A percentile compares a stretch with the other conserved stretches of the same genome.
Evolutionary conservation across 2,113 vertebrate species (phyloP).

Genomic region (Lagopus leucura): DNA sequence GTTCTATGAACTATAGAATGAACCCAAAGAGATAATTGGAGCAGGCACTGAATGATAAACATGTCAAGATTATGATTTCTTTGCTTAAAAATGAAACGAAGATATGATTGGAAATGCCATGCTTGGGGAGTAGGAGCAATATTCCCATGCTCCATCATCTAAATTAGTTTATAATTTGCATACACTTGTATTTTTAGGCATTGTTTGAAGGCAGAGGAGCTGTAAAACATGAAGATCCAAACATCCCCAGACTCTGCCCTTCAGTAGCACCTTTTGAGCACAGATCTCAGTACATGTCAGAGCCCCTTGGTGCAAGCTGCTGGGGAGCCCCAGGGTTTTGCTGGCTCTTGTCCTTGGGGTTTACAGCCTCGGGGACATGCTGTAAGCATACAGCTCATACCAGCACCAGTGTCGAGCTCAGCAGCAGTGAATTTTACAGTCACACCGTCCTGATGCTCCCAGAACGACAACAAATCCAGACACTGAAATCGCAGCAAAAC

Average conservation of each 20-base stretch:
- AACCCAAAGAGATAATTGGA: slow-evolving; percentile 79
- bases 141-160: slow-evolving; percentile 69
- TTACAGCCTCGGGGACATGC: background rate
- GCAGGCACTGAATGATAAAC: slow-evolving; percentile 77
- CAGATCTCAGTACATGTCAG: background rate
- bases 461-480: background rate
- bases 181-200: slow-evolving; percentile 64
- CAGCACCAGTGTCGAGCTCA: background rate
- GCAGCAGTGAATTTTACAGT: background rate
- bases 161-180: slow-evolving; percentile 76
- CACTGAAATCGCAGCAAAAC: background rate
- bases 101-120: slow-evolving; percentile 67
- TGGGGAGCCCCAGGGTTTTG: background rate
- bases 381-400: background rate
- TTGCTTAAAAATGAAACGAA: slow-evolving; percentile 74
- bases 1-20: slow-evolving; percentile 69
- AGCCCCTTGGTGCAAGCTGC: background rate
- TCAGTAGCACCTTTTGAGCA: slow-evolving; percentile 15
- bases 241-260: slow-evolving; percentile 31
- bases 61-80: slow-evolving; percentile 78
- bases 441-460: background rate
- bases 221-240: slow-evolving; percentile 35
- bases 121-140: slow-evolving; percentile 65
- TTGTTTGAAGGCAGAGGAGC: slow-evolving; percentile 48
- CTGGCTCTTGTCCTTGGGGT: background rate